These are phyloP conservation scores for Cynaeus angustus DNA, from an alignment of 2,888 invertebrate genomes.

Conservation along the genomic window DNA sequence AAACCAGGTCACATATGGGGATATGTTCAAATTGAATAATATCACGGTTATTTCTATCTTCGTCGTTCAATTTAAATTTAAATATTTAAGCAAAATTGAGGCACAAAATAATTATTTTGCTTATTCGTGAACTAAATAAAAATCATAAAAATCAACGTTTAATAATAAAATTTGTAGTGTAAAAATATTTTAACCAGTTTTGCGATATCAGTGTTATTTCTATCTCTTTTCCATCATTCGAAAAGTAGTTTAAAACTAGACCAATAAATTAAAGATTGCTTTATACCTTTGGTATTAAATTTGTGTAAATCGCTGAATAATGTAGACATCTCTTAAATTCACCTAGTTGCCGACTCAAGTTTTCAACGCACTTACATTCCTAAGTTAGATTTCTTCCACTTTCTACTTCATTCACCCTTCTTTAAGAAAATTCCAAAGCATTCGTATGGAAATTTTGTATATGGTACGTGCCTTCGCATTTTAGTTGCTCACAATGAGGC, in stretches of 20 bases:
- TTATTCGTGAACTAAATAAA: too few relatives aligned
- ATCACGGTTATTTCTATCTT: too few relatives aligned
- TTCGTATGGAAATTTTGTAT: slow-evolving; percentile 48
- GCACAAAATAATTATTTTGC: too few relatives aligned
- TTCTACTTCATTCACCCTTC: slow-evolving; percentile 41
- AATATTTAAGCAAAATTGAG: too few relatives aligned
- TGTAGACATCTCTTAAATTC: slow-evolving; percentile 14
- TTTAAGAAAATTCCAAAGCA: slow-evolving; percentile 46
- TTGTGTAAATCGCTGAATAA: slow-evolving; percentile 19
- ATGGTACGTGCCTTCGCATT: slow-evolving; percentile 48
- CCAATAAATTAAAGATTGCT: slow-evolving; percentile 1
- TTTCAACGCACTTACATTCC: slow-evolving; percentile 40
- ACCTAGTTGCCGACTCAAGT: slow-evolving; percentile 28
- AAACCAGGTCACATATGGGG: too few relatives aligned
- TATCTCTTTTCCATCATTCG: background rate
- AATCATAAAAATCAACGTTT: too few relatives aligned
- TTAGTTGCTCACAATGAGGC: slow-evolving; percentile 44
- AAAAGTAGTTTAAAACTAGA: slow-evolving; percentile 1
- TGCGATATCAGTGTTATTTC: too few relatives aligned
- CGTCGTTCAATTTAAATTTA: too few relatives aligned
- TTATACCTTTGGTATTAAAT: slow-evolving; percentile 5
- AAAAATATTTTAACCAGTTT: too few relatives aligned
- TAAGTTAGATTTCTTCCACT: slow-evolving; percentile 44
- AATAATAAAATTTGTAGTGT: too few relatives aligned
- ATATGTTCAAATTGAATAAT: too few relatives aligned